Base-by-base conservation (phyloP, 1,140 invertebrate species). In the Drosophila baimaii region DNA sequence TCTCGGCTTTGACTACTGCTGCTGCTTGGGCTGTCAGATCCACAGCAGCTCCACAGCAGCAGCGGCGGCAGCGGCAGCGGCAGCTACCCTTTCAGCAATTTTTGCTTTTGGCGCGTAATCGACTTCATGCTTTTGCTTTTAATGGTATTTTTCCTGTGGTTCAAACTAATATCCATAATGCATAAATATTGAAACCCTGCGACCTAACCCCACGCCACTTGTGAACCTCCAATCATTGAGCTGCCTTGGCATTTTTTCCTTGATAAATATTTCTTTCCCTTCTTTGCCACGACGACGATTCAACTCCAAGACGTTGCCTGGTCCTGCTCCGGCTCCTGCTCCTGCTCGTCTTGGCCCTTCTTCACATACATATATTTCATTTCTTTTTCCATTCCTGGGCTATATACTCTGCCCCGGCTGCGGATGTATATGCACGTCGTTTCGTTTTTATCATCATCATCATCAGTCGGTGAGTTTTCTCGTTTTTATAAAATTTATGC, bases 81-180 rank as follows among this genome's bases (percentile, higher is more conserved):
- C 37, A 46, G 80, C 72, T 54, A 54, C 51, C 66, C 75, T 77
- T 86, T 54, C 51, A 54, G 82, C 61, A 69, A 69, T 70, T 86
- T 77, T 86, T 89, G 83, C 83, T 88, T 89, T 88, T 88, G 83
- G 83, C 83, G 84, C 84, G 84, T 88, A 88, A 88, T 88, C 84
- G 84, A 89, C 84, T 88, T 89, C 84, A 86, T 86, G 83, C 83
- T 86, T 89, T 84, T 88, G 84, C 84, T 88, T 88, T 88, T 88
- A 88, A 88, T 88, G 84, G 84, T 88, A 88, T 89, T 88, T 88
- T 88, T 88, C 84, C 84, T 88, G 84, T 89, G 84, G 84, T 88
- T 89, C 84, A 88, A 88, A 88, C 84, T 88, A 88, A 88, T 88
- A 88, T 88, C 84, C 84, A 88, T 88, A 88, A 89, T 88, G 84